phyloP scores from a whole-genome alignment of 2,797 vertebrate genomes.

The Phrynocephalus guinanensis region DNA sequence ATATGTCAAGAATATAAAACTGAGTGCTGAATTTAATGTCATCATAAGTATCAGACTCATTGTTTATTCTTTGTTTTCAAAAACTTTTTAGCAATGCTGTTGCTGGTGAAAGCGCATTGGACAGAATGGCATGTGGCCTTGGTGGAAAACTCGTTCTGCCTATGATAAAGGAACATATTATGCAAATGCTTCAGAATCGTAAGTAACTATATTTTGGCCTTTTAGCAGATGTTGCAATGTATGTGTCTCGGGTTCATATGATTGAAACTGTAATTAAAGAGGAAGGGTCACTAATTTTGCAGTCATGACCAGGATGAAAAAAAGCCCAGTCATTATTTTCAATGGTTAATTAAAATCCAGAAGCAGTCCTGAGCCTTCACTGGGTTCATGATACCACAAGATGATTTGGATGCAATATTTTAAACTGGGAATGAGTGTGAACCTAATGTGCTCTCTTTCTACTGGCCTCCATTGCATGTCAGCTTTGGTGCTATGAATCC shows the following conservation, averaged over 20 bases:
- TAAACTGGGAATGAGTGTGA: not conserved
- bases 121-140: slow-evolving; percentile 96
- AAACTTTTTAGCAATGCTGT: slow-evolving; percentile 89
- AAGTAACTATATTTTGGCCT: slow-evolving; percentile 71
- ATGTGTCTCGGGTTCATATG: not conserved
- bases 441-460: not conserved
- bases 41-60: not conserved
- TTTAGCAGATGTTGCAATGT: not conserved
- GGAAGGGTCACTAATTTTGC: not conserved
- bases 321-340: not conserved
- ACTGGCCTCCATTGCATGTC: too few relatives aligned
- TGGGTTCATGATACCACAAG: not conserved
- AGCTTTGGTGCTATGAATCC: not conserved
- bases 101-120: slow-evolving; percentile 95
- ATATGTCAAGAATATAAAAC: slow-evolving; percentile 3
- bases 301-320: not conserved
- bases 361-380: not conserved
- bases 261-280: not conserved
- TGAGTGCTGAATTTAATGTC: not conserved
- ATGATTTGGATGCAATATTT: not conserved
- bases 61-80: slow-evolving; percentile 45
- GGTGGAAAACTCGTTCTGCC: slow-evolving; percentile 97
- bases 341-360: not conserved
- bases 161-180: slow-evolving; percentile 99
- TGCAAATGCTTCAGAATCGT: slow-evolving; percentile 99